phyloP scores from a whole-genome alignment of 2,113 vertebrate species.

The Phyllopteryx taeniolatus region DNA sequence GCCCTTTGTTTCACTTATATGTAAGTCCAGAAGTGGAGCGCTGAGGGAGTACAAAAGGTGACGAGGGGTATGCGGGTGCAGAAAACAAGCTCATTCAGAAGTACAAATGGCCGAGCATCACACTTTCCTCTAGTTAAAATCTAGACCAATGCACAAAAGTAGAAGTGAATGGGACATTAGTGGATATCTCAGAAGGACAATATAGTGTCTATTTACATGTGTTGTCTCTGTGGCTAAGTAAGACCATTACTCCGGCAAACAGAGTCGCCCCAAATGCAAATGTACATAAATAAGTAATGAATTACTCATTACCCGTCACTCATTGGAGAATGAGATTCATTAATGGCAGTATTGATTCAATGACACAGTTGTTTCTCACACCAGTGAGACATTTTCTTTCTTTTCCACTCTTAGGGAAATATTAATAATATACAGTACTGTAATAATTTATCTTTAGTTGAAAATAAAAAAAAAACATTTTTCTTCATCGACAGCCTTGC shows the following conservation, averaged over 20 bases:
- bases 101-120: conserved; percentile 50
- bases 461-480: neutral
- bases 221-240: conserved; percentile 28
- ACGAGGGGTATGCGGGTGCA: conserved; percentile 19
- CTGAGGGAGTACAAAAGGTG: conserved; percentile 31
- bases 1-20: conserved; percentile 28
- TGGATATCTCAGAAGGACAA: conserved; percentile 51
- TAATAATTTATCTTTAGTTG: neutral
- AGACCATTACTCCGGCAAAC: conserved; percentile 28
- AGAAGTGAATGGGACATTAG: conserved; percentile 56
- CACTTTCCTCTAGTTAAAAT: conserved; percentile 58
- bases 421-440: neutral
- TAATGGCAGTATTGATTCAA: conserved; percentile 34
- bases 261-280: conserved; percentile 2
- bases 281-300: conserved; percentile 40
- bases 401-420: conserved; percentile 8
- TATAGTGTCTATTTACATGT: conserved; percentile 29
- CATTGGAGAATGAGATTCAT: conserved; percentile 35
- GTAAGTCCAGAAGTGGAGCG: conserved; percentile 35
- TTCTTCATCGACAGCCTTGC: no score
- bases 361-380: conserved; percentile 13
- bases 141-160: conserved; percentile 46
- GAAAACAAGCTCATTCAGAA: conserved; percentile 64
- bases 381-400: conserved; percentile 1
- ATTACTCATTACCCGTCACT: conserved; percentile 48